Conservation (phyloP, 2,113 vertebrate genomes). For the Carlito syrichta region DNA sequence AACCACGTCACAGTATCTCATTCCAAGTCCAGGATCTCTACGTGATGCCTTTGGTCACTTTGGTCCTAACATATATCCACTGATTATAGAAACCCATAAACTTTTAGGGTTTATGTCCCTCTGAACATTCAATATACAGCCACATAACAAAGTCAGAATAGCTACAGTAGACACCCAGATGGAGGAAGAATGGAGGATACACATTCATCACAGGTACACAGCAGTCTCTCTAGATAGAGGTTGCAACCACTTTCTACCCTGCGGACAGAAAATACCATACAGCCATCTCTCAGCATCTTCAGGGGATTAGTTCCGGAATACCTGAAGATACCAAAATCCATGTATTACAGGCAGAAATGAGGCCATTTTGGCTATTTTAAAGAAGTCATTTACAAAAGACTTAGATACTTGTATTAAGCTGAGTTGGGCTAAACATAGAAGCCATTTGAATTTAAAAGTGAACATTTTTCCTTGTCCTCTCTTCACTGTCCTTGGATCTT, state of each 20-base stretch:
- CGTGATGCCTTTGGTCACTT: neutral
- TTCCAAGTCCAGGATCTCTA: neutral
- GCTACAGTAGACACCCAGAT: neutral
- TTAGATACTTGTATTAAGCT: no score
- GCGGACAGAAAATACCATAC: neutral
- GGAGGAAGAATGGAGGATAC: neutral
- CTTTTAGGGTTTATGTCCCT: neutral
- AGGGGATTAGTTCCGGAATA: neutral
- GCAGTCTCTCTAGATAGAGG: rapidly evolving
- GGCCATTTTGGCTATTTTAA: no score
- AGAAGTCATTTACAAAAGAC: no score
- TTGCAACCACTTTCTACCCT: no score
- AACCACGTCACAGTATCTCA: neutral
- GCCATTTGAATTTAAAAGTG: no score
- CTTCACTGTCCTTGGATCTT: no score
- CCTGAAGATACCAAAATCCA: neutral
- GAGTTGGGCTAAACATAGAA: no score
- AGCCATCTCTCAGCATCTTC: neutral
- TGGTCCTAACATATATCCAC: neutral
- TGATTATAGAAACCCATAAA: neutral
- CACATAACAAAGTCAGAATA: neutral
- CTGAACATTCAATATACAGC: neutral
- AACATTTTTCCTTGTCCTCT: no score
- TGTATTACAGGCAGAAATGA: no score
- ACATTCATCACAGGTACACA: no score